These are phyloP conservation scores for Pyxicephalus adspersus DNA, from an alignment of 2,113 vertebrate species.

Conservation along the genomic window DNA sequence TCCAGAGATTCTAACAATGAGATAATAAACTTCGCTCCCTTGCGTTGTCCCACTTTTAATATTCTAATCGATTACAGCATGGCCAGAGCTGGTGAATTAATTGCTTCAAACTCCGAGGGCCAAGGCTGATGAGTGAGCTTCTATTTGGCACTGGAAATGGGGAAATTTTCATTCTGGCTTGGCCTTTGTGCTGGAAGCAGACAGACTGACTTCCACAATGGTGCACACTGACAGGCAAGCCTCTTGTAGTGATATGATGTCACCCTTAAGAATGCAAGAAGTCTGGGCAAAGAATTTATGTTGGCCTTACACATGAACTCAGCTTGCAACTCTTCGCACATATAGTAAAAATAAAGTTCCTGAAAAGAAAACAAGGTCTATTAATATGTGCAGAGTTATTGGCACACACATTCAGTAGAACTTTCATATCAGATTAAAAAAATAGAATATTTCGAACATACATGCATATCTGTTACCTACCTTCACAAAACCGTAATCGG, in stretches of 20 bases:
- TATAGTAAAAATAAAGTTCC: conserved; percentile 20
- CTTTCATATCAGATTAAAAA: too few species aligned
- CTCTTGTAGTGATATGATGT: conserved; percentile 49
- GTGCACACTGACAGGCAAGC: conserved; percentile 30
- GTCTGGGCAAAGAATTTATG: conserved; percentile 11
- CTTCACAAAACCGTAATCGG: too few species aligned
- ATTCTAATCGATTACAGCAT: conserved; percentile 43
- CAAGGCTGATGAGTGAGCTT: conserved; percentile 34
- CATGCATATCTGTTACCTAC: too few species aligned
- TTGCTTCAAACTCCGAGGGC: conserved; percentile 32
- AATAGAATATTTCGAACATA: too few species aligned
- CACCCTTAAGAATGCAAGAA: conserved; percentile 32
- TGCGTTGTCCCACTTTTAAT: conserved; percentile 20
- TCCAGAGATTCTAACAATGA: conserved; percentile 61
- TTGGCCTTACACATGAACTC: conserved; percentile 13
- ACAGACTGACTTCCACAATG: conserved; percentile 22
- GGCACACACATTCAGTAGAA: too few species aligned
- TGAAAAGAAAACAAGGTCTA: conserved; percentile 1
- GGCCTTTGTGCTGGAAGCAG: conserved; percentile 9
- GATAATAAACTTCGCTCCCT: conserved; percentile 8
- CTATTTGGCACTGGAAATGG: conserved; percentile 19
- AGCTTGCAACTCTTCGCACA: conserved; percentile 17
- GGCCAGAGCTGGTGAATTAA: conserved; percentile 29
- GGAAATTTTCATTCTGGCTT: conserved; percentile 31
- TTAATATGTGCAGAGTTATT: too few species aligned